Conservation (phyloP, 92 coral and sea anemone genomes). For the Scolanthus callimorphus region DNA sequence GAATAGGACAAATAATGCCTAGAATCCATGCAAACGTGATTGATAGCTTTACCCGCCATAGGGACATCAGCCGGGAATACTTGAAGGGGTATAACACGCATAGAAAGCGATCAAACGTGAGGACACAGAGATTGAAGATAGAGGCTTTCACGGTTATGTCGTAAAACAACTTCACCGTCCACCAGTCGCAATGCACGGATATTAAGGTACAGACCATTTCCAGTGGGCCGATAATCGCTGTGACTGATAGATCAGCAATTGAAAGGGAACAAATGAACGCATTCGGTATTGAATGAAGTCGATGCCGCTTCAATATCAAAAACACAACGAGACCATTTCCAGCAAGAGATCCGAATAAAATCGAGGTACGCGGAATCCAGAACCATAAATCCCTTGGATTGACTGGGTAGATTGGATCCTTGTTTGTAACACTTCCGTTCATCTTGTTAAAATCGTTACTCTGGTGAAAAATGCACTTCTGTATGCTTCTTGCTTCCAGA, state of each 20-base stretch:
- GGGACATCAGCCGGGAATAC: neutral
- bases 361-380: neutral
- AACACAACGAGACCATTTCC: neutral
- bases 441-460: too few species aligned
- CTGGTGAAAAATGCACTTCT: too few species aligned
- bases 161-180: neutral
- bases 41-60: neutral
- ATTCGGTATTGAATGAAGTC: neutral
- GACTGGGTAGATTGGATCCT: neutral
- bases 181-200: neutral
- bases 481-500: too few species aligned
- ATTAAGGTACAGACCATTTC: slow-evolving; percentile 1
- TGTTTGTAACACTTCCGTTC: too few species aligned
- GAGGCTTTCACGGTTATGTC: neutral
- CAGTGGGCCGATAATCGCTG: neutral
- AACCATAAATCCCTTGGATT: neutral
- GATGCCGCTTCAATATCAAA: neutral
- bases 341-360: neutral
- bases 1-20: slow-evolving; percentile 1
- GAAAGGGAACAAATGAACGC: neutral
- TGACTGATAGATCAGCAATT: slow-evolving; percentile 1
- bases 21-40: neutral
- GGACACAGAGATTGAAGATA: neutral
- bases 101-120: neutral
- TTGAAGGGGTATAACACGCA: neutral